Conservation (phyloP, 2,113 vertebrate species). For the Panthera leo region DNA sequence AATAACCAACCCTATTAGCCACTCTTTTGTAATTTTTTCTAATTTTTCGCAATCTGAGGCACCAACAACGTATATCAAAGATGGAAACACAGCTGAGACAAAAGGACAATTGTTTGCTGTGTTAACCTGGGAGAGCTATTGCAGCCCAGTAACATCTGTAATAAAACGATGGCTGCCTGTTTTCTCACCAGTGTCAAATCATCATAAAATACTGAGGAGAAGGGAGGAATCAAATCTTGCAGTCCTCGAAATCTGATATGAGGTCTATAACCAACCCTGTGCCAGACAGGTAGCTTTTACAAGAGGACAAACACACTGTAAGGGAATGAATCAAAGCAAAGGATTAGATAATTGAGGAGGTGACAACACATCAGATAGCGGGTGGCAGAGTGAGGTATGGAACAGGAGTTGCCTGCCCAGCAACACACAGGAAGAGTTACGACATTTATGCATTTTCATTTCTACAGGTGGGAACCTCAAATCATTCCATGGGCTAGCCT, state of each 20-base stretch:
- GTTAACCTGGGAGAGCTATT: conserved; percentile 22
- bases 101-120: conserved; percentile 62
- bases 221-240: conserved; percentile 69
- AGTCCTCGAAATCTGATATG: conserved; percentile 63
- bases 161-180: conserved; percentile 33
- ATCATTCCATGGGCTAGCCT: conserved; percentile 80
- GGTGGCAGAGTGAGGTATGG: conserved; percentile 81
- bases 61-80: conserved; percentile 39
- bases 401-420: conserved; percentile 76
- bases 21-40: conserved; percentile 3
- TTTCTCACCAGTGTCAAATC: conserved; percentile 69
- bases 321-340: conserved; percentile 83
- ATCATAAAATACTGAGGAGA: conserved; percentile 75
- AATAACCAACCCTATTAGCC: background rate
- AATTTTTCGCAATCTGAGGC: background rate
- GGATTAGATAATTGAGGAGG: conserved; percentile 83
- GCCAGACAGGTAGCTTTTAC: conserved; percentile 77
- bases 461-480: conserved; percentile 86
- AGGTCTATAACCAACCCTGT: conserved; percentile 64
- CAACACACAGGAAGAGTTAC: conserved; percentile 84
- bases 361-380: conserved; percentile 80
- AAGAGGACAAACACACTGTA: conserved; percentile 76
- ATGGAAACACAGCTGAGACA: conserved; percentile 17
- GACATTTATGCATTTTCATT: conserved; percentile 88
- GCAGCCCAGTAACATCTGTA: conserved; percentile 44